A percentile compares a stretch with the other conserved stretches of the same genome.
Conservation (phyloP, 2,113 vertebrate genomes). For the Halichoerus grypus region DNA sequence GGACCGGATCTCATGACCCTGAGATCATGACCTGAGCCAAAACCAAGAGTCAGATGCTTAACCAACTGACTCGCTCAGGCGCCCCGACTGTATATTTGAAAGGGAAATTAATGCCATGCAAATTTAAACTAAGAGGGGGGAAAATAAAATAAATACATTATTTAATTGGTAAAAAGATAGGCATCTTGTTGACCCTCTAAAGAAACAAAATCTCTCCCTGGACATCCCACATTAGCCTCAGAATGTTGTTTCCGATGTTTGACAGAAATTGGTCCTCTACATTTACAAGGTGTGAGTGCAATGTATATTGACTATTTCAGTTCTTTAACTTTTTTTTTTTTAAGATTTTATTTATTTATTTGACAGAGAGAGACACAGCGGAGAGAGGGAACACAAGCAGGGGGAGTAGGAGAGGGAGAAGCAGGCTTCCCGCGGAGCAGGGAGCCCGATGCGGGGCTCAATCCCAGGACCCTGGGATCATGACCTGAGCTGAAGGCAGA, state of each 20-base stretch:
- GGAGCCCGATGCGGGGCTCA: too few species aligned
- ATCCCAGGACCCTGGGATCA: too few species aligned
- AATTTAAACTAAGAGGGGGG: constrained; percentile 4
- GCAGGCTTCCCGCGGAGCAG: too few species aligned
- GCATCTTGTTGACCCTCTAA: not conserved
- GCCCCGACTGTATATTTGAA: constrained; percentile 3
- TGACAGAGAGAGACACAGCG: too few species aligned
- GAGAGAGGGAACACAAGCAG: too few species aligned
- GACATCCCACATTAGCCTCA: not conserved
- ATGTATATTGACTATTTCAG: not conserved
- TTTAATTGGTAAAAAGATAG: constrained; percentile 33
- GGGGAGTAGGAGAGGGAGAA: too few species aligned
- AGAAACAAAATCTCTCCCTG: constrained; percentile 17
- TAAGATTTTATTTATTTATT: too few species aligned
- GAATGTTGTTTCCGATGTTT: constrained; percentile 37
- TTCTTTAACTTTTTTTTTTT: not conserved
- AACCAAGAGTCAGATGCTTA: not conserved
- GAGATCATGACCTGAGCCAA: not conserved
- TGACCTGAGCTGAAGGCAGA: too few species aligned
- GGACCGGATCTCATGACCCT: not conserved
- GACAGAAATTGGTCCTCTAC: not conserved
- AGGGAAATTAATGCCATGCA: constrained; percentile 44
- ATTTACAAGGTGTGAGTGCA: not conserved
- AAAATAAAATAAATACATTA: not conserved
- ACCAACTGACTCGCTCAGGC: not conserved